These are phyloP conservation scores for Zelleria hepariella DNA, from an alignment of 2,888 invertebrate genomes.

Conservation along the genomic window DNA sequence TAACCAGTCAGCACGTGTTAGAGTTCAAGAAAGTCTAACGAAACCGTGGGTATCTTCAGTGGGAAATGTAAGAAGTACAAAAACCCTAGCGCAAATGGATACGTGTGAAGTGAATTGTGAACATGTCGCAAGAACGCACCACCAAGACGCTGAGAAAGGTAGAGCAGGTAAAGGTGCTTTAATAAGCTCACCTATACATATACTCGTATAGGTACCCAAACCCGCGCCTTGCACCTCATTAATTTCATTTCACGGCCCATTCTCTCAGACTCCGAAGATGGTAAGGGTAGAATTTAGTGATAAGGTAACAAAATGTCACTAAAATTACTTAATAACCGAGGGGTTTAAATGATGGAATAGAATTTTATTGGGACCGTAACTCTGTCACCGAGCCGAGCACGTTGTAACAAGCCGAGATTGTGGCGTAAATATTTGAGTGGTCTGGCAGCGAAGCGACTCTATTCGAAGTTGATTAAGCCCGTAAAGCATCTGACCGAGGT, in stretches of 20 bases:
- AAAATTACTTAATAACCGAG: slow-evolving; percentile 1
- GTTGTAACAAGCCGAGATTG: slow-evolving; percentile 7
- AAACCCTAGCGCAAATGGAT: neutral
- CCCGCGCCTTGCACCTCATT: slow-evolving; percentile 26
- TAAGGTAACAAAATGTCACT: slow-evolving; percentile 6
- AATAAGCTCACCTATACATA: slow-evolving; percentile 40
- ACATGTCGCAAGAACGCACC: neutral
- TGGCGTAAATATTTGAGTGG: slow-evolving; percentile 16
- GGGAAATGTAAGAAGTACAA: neutral
- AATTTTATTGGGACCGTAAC: slow-evolving; percentile 5
- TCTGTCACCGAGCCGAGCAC: slow-evolving; percentile 4
- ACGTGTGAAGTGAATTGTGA: slow-evolving; percentile 2
- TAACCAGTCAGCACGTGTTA: neutral
- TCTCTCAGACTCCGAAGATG: slow-evolving; percentile 12
- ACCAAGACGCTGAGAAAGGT: slow-evolving; percentile 2
- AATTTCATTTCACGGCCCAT: slow-evolving; percentile 31
- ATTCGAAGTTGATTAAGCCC: slow-evolving; percentile 32
- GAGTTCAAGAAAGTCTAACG: neutral
- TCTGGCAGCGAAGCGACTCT: slow-evolving; percentile 16
- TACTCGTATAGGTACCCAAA: slow-evolving; percentile 14
- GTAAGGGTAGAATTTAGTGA: slow-evolving; percentile 5
- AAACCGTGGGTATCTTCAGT: neutral
- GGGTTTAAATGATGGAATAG: slow-evolving; percentile 3
- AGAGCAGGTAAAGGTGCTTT: slow-evolving; percentile 26
- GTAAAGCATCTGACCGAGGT: slow-evolving; percentile 30